phyloP scores from a whole-genome alignment of 2,888 invertebrate species.

The Prenolepis imparis region DNA sequence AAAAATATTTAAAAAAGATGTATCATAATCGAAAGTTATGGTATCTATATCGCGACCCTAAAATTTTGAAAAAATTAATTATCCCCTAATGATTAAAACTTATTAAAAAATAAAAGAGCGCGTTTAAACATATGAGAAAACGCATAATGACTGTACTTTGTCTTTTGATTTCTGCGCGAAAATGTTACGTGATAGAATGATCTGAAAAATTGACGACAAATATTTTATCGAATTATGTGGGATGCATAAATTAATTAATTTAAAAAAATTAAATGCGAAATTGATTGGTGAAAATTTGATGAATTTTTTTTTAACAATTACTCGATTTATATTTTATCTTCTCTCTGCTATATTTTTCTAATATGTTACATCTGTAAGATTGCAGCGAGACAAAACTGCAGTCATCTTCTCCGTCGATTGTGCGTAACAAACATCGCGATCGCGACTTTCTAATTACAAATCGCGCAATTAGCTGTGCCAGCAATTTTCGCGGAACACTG shows the following conservation, averaged over 20 bases:
- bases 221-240: background rate
- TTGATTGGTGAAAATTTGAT: background rate
- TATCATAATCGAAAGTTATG: no score
- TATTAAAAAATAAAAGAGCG: no score
- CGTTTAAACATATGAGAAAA: no score
- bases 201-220: background rate
- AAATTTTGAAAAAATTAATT: no score
- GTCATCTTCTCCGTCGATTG: slow-evolving; percentile 36
- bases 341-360: background rate
- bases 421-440: slow-evolving; percentile 37
- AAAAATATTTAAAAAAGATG: no score
- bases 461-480: slow-evolving; percentile 22
- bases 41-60: no score
- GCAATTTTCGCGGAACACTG: slow-evolving; percentile 22
- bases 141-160: background rate
- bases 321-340: background rate
- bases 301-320: slow-evolving; percentile 6
- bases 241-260: background rate
- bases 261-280: no score
- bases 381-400: background rate
- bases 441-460: slow-evolving; percentile 45
- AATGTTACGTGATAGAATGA: background rate
- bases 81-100: no score
- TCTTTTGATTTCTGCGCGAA: background rate
- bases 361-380: slow-evolving; percentile 15